Evolutionary conservation across 2,797 vertebrate species (phyloP).

Genomic region (Darevskia nairensis): DNA sequence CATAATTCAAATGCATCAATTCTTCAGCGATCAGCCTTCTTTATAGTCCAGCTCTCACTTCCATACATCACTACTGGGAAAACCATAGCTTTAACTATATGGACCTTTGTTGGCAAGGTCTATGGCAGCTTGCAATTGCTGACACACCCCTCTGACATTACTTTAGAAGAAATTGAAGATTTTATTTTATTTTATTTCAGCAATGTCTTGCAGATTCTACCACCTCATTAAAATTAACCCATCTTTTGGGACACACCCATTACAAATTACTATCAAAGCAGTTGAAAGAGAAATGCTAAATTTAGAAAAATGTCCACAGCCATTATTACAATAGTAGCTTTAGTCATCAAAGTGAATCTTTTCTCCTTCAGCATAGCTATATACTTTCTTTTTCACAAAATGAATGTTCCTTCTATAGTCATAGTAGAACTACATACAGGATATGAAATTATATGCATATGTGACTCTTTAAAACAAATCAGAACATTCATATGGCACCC

Average conservation of each 20-base stretch:
- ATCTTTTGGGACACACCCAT: background rate
- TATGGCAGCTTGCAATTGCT: background rate
- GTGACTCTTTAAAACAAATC: background rate
- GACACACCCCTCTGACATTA: background rate
- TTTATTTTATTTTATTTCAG: background rate
- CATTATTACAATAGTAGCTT: fast-evolving
- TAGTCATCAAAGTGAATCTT: background rate
- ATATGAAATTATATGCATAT: background rate
- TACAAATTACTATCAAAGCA: fast-evolving
- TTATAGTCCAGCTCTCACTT: too few species aligned
- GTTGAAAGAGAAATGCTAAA: background rate
- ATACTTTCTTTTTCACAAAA: background rate
- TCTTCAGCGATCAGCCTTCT: too few species aligned
- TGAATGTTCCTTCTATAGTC: background rate
- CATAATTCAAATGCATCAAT: too few species aligned
- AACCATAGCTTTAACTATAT: too few species aligned
- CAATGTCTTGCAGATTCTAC: background rate
- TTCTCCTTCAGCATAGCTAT: fast-evolving
- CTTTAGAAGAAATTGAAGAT: background rate
- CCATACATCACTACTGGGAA: too few species aligned
- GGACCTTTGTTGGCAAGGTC: too few species aligned
- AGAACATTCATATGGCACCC: background rate
- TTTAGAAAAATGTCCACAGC: background rate
- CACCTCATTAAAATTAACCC: background rate
- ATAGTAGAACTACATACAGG: background rate